These are phyloP conservation scores for Patella caerulea DNA, from an alignment of 2,888 invertebrate species.

Conservation along the genomic window DNA sequence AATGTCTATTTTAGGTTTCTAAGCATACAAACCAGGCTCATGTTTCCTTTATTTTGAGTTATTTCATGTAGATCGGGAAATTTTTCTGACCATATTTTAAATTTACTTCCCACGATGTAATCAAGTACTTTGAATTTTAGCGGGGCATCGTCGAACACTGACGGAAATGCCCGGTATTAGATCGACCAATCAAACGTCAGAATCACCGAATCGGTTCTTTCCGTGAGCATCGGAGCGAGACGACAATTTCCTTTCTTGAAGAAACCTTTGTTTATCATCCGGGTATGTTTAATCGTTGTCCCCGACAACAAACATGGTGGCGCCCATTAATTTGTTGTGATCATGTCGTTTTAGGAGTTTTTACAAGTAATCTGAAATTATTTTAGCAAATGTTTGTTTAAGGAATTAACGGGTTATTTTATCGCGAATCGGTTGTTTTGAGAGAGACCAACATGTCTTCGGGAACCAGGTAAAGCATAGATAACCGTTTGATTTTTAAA, in stretches of 20 bases:
- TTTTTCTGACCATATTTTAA: neutral
- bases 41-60: no score
- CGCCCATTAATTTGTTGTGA: slow-evolving; percentile 9
- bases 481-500: no score
- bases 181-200: neutral
- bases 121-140: slow-evolving; percentile 3
- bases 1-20: no score
- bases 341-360: neutral
- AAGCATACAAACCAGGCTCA: no score
- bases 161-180: neutral
- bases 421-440: neutral
- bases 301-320: slow-evolving; percentile 40
- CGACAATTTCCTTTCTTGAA: neutral
- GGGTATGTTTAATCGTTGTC: slow-evolving; percentile 22
- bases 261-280: neutral
- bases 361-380: slow-evolving; percentile 1
- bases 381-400: neutral
- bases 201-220: neutral
- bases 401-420: neutral
- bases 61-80: no score
- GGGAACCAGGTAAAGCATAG: neutral
- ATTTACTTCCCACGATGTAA: neutral
- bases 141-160: neutral
- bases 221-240: no score
- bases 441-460: neutral